phyloP scores from a whole-genome alignment of 2,797 vertebrate species.

The Hypotaenidia okinawae region DNA sequence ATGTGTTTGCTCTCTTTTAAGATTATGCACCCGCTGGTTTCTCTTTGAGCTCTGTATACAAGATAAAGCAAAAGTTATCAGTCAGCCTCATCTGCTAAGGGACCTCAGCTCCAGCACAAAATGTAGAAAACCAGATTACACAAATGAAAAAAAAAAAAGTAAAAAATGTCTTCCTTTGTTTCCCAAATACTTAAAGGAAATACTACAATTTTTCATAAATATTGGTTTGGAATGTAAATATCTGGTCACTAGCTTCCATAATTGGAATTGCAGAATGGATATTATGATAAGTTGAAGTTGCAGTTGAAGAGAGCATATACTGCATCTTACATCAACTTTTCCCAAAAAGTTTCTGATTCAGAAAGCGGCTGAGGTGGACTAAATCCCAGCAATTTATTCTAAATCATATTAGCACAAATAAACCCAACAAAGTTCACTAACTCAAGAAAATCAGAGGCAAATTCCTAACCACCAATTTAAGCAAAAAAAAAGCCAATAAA shows the following conservation, averaged over 20 bases:
- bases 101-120: not conserved
- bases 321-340: not conserved
- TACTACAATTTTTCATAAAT: not conserved
- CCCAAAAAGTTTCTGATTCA: not conserved
- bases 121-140: not conserved
- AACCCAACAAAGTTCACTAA: not conserved
- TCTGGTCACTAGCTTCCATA: not conserved
- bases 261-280: not conserved
- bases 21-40: rapidly evolving
- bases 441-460: not conserved
- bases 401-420: not conserved
- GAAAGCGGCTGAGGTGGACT: not conserved
- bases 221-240: not conserved
- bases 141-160: not conserved
- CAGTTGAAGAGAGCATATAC: not conserved
- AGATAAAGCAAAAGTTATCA: not conserved
- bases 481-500: not conserved
- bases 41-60: not conserved
- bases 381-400: not conserved
- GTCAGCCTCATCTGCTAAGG: rapidly evolving
- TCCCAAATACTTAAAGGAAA: not conserved
- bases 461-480: not conserved
- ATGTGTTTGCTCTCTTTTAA: not conserved
- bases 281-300: not conserved
- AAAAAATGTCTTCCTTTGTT: not conserved